These are phyloP conservation scores for Agrypnus murinus DNA, from an alignment of 2,888 invertebrate species.

Conservation along the genomic window DNA sequence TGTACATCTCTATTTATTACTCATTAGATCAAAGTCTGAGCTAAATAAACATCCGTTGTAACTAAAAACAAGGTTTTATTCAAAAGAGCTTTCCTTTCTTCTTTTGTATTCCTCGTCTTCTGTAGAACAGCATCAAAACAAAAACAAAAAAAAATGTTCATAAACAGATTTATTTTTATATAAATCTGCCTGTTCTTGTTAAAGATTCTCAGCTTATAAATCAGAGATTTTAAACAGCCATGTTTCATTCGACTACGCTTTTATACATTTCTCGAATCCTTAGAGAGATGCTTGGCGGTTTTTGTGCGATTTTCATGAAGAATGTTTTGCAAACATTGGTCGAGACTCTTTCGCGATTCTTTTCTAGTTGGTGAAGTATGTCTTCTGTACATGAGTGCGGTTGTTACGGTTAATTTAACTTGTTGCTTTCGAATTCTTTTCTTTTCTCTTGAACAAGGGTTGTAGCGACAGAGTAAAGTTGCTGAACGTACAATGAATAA, in stretches of 20 bases:
- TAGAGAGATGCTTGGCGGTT: slow-evolving; percentile 22
- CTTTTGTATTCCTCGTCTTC: neutral
- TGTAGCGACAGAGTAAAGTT: slow-evolving; percentile 12
- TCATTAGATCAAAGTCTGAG: no score
- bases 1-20: no score
- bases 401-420: slow-evolving; percentile 54
- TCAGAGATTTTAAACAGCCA: slow-evolving; percentile 28
- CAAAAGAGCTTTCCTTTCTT: neutral
- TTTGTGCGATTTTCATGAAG: slow-evolving; percentile 9
- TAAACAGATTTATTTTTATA: slow-evolving; percentile 26
- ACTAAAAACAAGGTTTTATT: slow-evolving; percentile 13
- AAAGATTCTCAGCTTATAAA: slow-evolving; percentile 19
- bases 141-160: neutral
- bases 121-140: neutral
- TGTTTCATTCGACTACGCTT: slow-evolving; percentile 28
- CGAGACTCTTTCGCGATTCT: slow-evolving; percentile 32
- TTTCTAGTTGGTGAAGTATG: slow-evolving; percentile 32
- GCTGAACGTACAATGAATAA: slow-evolving; percentile 45
- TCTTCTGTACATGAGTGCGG: slow-evolving; percentile 37
- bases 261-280: slow-evolving; percentile 26
- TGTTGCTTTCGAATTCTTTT: slow-evolving; percentile 49
- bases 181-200: slow-evolving; percentile 15
- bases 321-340: slow-evolving; percentile 20
- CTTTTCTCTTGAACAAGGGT: slow-evolving; percentile 23
- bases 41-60: neutral